Percentiles rank a stretch among this genome's conserved stretches.
phyloP scores from a whole-genome alignment of 2,113 vertebrate genomes.

The Gymnogyps californianus region DNA sequence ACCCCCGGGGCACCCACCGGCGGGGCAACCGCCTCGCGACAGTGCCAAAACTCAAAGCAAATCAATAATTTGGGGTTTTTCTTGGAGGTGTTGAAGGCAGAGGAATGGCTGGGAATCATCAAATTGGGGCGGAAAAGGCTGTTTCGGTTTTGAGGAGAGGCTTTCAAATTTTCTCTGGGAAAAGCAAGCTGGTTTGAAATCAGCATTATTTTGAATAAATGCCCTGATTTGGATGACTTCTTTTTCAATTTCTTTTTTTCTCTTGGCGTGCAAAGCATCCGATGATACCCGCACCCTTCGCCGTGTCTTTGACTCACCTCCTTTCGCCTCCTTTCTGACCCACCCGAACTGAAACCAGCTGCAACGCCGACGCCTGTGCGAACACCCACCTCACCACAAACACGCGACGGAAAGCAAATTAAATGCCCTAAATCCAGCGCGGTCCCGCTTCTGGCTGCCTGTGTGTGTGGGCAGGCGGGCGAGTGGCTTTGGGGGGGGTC shows the following conservation, averaged over 20 bases:
- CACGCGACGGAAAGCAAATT: neutral
- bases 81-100: neutral
- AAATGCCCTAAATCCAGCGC: neutral
- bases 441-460: neutral
- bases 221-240: neutral
- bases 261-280: neutral
- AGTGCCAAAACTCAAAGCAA: neutral
- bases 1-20: fast-evolving
- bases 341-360: neutral
- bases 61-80: neutral
- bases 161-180: neutral
- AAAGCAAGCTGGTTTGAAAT: neutral
- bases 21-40: fast-evolving
- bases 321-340: neutral
- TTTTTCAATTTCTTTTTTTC: neutral
- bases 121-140: neutral
- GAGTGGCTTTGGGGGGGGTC: neutral
- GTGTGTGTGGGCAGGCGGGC: fast-evolving
- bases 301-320: fast-evolving
- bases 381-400: neutral
- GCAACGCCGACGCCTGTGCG: fast-evolving
- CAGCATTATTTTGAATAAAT: neutral
- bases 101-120: neutral
- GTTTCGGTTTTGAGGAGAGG: neutral
- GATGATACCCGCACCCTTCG: fast-evolving